Conservation (phyloP, 2,888 invertebrate species). For the Scrobipalpa costella region DNA sequence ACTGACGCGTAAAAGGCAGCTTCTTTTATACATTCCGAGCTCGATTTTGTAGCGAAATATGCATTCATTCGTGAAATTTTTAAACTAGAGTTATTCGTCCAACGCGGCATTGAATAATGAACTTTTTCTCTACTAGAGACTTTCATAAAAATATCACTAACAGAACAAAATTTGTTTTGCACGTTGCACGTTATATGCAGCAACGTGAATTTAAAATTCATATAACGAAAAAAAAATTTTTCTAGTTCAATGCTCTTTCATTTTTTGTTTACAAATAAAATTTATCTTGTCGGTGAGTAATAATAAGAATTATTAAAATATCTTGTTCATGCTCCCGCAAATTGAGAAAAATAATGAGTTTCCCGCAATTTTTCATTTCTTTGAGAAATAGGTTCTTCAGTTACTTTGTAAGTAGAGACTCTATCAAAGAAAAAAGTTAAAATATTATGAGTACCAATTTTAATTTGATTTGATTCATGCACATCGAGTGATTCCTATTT, state of each 20-base stretch:
- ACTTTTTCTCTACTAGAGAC: slow-evolving; percentile 4
- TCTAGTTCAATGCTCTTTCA: not conserved
- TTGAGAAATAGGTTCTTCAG: not conserved
- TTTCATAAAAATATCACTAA: not conserved
- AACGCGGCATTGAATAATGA: not conserved
- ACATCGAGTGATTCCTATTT: no score
- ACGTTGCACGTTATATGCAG: not conserved
- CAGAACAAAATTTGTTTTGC: not conserved
- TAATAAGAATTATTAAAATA: slow-evolving; percentile 15
- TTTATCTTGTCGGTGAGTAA: slow-evolving; percentile 13
- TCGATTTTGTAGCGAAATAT: not conserved
- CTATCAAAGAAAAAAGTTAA: not conserved
- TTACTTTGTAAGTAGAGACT: slow-evolving; percentile 20
- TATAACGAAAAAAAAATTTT: no score
- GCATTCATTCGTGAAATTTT: slow-evolving; percentile 14
- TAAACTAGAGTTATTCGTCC: slow-evolving; percentile 13
- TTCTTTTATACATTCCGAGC: not conserved
- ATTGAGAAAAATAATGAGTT: slow-evolving; percentile 23
- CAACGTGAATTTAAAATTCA: not conserved
- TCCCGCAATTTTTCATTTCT: slow-evolving; percentile 18
- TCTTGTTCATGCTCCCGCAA: slow-evolving; percentile 19
- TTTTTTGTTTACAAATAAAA: not conserved
- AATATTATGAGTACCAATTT: no score
- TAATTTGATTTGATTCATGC: no score
- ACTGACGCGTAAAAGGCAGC: slow-evolving; percentile 1